Percentiles rank a stretch among this genome's conserved stretches.
Evolutionary conservation across 2,797 vertebrate species (phyloP).

Genomic region (Sebastes vulpes): DNA sequence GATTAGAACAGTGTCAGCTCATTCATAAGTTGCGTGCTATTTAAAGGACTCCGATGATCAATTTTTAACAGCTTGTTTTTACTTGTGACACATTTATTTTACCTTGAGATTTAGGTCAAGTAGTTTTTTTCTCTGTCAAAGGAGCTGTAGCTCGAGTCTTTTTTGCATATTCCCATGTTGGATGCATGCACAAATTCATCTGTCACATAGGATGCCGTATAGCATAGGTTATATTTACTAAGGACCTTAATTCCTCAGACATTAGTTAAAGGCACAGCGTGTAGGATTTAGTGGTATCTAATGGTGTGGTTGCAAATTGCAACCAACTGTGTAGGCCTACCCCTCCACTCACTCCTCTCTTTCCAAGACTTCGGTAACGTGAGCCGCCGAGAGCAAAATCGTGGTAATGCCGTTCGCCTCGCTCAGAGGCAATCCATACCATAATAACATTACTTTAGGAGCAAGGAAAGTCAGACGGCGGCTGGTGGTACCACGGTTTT

Average conservation of each 20-base stretch:
- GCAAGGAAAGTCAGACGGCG: no score
- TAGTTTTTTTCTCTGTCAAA: background rate
- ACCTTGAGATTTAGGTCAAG: constrained; percentile 20
- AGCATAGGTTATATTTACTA: background rate
- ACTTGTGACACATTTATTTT: constrained; percentile 29
- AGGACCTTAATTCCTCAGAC: background rate
- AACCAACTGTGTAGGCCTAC: background rate
- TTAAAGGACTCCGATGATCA: constrained; percentile 1
- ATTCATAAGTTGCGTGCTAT: constrained; percentile 12
- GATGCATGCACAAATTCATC: background rate
- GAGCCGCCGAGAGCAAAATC: no score
- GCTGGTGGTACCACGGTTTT: no score
- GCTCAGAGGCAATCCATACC: no score
- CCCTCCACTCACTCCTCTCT: background rate
- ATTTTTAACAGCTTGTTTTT: constrained; percentile 30
- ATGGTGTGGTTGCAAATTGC: background rate
- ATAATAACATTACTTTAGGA: no score
- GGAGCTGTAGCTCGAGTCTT: background rate
- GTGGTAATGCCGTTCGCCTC: no score
- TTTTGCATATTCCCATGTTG: background rate
- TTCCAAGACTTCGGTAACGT: background rate
- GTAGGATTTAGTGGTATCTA: background rate
- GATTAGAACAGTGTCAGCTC: constrained; percentile 10
- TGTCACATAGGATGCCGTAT: background rate
- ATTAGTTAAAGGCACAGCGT: background rate